Evolutionary conservation across 2,113 vertebrate genomes (phyloP).

Genomic region (Colius striatus): DNA sequence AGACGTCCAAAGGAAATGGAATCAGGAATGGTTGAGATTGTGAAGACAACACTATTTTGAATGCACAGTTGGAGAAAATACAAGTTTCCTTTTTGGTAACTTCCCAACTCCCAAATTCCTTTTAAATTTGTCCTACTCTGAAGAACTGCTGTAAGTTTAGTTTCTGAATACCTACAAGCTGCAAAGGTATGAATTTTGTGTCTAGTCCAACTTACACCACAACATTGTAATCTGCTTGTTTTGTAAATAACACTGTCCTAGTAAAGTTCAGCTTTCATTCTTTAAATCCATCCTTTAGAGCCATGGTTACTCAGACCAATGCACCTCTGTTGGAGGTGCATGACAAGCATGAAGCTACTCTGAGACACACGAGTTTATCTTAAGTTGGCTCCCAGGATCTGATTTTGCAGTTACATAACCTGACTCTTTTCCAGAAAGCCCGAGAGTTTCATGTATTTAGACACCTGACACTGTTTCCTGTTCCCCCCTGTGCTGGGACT

Average conservation of each 20-base stretch:
- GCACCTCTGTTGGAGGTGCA: not conserved
- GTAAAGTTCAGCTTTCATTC: not conserved
- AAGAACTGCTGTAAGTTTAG: not conserved
- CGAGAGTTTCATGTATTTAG: not conserved
- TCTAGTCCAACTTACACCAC: not conserved
- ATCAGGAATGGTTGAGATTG: not conserved
- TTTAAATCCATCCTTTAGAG: not conserved
- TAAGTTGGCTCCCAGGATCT: not conserved
- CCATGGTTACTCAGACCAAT: not conserved
- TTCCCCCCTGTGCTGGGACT: conserved; percentile 4
- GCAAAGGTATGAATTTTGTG: not conserved
- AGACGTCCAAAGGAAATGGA: not conserved
- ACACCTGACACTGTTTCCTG: conserved; percentile 50
- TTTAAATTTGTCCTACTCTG: not conserved
- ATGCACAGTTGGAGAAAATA: not conserved
- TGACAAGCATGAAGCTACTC: not conserved
- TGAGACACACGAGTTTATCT: rapidly evolving
- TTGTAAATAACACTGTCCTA: not conserved
- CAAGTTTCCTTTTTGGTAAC: not conserved
- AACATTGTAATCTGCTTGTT: not conserved
- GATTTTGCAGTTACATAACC: not conserved
- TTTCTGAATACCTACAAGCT: not conserved
- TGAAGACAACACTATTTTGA: not conserved
- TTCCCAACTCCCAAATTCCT: not conserved
- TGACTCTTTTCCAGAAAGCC: conserved; percentile 7